phyloP scores from a whole-genome alignment of 1,140 invertebrate species.

The Mamestra configurata region DNA sequence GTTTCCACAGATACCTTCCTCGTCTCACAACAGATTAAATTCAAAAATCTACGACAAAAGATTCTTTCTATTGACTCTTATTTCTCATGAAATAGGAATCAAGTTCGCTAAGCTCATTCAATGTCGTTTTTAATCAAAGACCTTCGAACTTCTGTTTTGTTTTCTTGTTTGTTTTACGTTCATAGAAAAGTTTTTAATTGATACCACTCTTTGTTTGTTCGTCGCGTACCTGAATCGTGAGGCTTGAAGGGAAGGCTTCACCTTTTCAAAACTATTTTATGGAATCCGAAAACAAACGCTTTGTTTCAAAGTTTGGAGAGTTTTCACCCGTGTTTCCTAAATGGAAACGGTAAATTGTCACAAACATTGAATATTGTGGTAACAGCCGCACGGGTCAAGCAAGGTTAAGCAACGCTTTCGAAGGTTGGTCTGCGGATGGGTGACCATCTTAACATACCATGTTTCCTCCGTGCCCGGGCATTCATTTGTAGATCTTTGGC shows the following conservation, averaged over 20 bases:
- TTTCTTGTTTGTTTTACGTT: conserved; percentile 67
- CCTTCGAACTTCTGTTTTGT: conserved; percentile 66
- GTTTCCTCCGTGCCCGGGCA: too few relatives aligned
- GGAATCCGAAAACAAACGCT: neutral
- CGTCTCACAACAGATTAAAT: conserved; percentile 64
- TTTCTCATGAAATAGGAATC: conserved; percentile 55
- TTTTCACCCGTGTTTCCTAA: too few relatives aligned
- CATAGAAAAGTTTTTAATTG: conserved; percentile 73
- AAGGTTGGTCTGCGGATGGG: too few relatives aligned
- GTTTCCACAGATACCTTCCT: conserved; percentile 53
- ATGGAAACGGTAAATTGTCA: too few relatives aligned
- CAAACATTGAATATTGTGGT: too few relatives aligned
- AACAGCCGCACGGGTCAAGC: too few relatives aligned
- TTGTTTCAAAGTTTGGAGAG: too few relatives aligned
- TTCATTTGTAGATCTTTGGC: too few relatives aligned
- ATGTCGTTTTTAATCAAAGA: conserved; percentile 71
- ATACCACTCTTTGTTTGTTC: conserved; percentile 57
- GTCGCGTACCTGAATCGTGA: conserved; percentile 8
- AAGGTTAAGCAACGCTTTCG: too few relatives aligned
- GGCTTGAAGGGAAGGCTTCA: neutral
- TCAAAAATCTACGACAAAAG: conserved; percentile 61
- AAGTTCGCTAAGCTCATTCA: conserved; percentile 60
- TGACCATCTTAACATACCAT: too few relatives aligned
- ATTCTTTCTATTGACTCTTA: conserved; percentile 48
- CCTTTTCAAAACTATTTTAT: neutral